Conservation (phyloP, 2,888 invertebrate genomes). For the Apotomis capreana region DNA sequence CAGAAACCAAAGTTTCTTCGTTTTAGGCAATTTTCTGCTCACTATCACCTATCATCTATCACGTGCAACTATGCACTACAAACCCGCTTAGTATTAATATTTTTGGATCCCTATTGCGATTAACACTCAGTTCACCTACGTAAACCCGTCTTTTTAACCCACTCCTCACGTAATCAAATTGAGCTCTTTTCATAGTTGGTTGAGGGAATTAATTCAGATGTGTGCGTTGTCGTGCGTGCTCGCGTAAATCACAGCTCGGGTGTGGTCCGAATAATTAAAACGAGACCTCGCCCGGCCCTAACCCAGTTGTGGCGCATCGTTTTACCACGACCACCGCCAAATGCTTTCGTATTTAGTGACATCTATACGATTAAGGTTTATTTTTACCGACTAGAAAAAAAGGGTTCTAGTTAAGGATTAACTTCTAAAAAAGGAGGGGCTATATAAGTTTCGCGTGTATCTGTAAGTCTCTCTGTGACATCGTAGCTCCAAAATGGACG, state of each 20-base stretch:
- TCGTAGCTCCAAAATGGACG: too few species aligned
- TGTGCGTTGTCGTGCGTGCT: slow-evolving; percentile 35
- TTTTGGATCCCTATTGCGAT: too few species aligned
- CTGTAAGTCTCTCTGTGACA: too few species aligned
- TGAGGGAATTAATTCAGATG: slow-evolving; percentile 35
- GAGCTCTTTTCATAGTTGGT: slow-evolving; percentile 18
- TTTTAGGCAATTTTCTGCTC: too few species aligned
- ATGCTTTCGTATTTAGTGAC: neutral
- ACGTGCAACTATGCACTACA: too few species aligned
- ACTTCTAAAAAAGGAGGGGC: too few species aligned
- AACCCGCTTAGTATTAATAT: too few species aligned
- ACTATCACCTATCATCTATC: too few species aligned
- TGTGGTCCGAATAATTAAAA: slow-evolving; percentile 38
- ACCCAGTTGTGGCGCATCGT: slow-evolving; percentile 24
- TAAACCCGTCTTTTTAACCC: slow-evolving; percentile 3
- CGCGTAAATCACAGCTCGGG: slow-evolving; percentile 38
- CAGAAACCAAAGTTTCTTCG: too few species aligned
- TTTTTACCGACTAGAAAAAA: neutral
- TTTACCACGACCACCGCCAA: slow-evolving; percentile 14
- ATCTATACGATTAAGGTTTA: too few species aligned
- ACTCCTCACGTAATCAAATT: slow-evolving; percentile 20
- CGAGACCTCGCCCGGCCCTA: slow-evolving; percentile 31
- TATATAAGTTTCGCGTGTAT: too few species aligned
- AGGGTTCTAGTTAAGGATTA: too few species aligned
- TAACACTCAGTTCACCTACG: neutral